Conservation (phyloP, 2,797 vertebrate genomes). For the Macroramphosus scolopax region DNA sequence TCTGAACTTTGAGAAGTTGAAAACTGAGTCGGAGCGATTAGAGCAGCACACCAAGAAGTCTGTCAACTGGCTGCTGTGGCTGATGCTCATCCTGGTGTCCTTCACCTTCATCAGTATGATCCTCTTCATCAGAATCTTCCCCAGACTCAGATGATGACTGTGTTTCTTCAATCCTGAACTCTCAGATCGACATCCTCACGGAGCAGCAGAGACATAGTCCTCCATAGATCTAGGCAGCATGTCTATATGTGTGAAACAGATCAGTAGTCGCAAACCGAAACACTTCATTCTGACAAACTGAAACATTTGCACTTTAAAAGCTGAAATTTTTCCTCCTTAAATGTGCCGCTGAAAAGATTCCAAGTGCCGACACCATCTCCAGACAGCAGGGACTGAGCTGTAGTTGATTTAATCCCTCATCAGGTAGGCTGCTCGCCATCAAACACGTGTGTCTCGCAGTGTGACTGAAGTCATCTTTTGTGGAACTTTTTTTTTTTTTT, state of each 20-base stretch:
- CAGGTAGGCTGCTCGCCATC: too few relatives aligned
- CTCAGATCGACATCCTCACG: too few relatives aligned
- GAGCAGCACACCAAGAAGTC: constrained; percentile 97
- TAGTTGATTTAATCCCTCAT: constrained; percentile 28
- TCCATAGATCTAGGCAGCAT: constrained; percentile 17
- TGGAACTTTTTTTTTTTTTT: background rate
- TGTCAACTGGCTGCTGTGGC: constrained; percentile 96
- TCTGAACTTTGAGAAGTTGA: constrained; percentile 94
- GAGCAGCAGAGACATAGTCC: too few relatives aligned
- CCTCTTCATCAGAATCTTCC: constrained; percentile 95
- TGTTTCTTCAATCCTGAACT: too few relatives aligned
- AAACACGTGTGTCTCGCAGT: constrained; percentile 1
- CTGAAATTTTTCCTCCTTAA: constrained; percentile 18
- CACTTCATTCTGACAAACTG: too few relatives aligned
- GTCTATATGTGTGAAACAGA: too few relatives aligned
- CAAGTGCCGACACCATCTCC: too few relatives aligned
- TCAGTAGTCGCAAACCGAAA: constrained; percentile 24
- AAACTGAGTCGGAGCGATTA: constrained; percentile 90
- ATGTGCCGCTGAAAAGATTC: constrained; percentile 1
- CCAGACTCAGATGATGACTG: constrained; percentile 84
- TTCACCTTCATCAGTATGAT: constrained; percentile 98
- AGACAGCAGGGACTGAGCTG: constrained; percentile 36
- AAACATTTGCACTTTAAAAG: constrained; percentile 33
- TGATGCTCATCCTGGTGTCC: constrained; percentile 93
- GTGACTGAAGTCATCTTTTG: constrained; percentile 1